Percentiles rank a stretch among this genome's conserved stretches.
These are phyloP conservation scores for Uropsilus gracilis DNA, from an alignment of 2,113 vertebrate species.

Conservation along the genomic window DNA sequence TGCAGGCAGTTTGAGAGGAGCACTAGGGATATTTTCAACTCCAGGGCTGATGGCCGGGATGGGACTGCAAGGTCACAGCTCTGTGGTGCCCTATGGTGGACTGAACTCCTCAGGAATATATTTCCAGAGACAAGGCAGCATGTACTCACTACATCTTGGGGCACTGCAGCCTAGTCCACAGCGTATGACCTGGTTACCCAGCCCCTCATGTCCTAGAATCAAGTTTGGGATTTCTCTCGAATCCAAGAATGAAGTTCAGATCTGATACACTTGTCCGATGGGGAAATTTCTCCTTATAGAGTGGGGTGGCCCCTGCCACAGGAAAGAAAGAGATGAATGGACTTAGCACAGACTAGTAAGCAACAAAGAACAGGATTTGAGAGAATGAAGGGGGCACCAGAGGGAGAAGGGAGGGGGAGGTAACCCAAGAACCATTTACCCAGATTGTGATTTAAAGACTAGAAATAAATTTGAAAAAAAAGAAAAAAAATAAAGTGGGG, in stretches of 20 bases:
- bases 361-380: too few relatives aligned
- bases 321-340: too few relatives aligned
- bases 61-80: not conserved
- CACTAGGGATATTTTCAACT: not conserved
- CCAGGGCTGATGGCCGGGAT: not conserved
- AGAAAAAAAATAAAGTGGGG: not conserved
- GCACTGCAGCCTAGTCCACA: not conserved
- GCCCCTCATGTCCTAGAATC: rapidly evolving
- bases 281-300: not conserved
- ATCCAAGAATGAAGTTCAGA: not conserved
- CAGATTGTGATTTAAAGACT: too few relatives aligned
- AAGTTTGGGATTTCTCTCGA: not conserved
- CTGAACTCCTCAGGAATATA: not conserved
- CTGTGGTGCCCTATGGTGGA: not conserved
- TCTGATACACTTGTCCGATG: not conserved
- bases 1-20: too few relatives aligned
- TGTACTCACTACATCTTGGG: too few relatives aligned
- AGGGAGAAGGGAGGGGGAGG: too few relatives aligned
- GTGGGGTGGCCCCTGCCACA: not conserved
- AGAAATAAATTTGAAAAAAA: too few relatives aligned
- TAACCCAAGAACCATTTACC: too few relatives aligned
- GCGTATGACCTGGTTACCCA: too few relatives aligned
- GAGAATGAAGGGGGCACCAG: too few relatives aligned
- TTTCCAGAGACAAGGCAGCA: not conserved
- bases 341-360: too few relatives aligned